A percentile compares a stretch with the other conserved stretches of the same genome.
Conservation (phyloP, 2,888 invertebrate genomes). For the Trimorus sp. region DNA sequence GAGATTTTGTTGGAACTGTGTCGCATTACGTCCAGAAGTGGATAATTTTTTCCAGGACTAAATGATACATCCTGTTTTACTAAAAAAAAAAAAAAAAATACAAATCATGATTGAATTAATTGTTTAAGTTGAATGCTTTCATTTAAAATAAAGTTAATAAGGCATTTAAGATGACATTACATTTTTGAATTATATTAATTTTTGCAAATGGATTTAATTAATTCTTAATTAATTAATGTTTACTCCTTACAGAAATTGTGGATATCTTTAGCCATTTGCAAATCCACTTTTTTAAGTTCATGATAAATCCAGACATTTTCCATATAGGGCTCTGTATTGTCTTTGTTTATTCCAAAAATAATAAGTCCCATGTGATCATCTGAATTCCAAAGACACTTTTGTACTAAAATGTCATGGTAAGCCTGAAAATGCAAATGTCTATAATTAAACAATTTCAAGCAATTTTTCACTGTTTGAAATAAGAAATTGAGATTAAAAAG, state of each 20-base stretch:
- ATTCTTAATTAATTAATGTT: too few species aligned
- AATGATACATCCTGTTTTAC: too few species aligned
- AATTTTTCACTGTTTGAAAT: too few species aligned
- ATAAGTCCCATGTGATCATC: constrained; percentile 65
- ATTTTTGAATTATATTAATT: too few species aligned
- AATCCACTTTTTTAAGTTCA: constrained; percentile 51
- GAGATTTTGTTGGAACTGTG: constrained; percentile 54
- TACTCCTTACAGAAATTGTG: constrained; percentile 30
- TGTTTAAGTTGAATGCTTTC: too few species aligned
- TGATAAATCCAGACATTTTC: constrained; percentile 61
- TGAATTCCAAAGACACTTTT: constrained; percentile 66
- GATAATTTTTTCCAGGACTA: constrained; percentile 6
- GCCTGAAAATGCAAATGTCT: constrained; percentile 12
- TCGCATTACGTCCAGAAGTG: constrained; percentile 62
- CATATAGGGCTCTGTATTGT: constrained; percentile 58
- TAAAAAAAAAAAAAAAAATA: too few species aligned
- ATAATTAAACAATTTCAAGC: not conserved
- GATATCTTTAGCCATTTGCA: constrained; percentile 59
- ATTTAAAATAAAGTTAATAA: too few species aligned
- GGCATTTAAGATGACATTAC: too few species aligned
- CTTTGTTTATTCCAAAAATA: constrained; percentile 57
- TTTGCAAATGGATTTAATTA: not conserved
- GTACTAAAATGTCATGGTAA: constrained; percentile 35
- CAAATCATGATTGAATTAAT: too few species aligned
- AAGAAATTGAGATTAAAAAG: too few species aligned